phyloP scores from a whole-genome alignment of 2,113 vertebrate species.

The Trematocara unimaculatum region DNA sequence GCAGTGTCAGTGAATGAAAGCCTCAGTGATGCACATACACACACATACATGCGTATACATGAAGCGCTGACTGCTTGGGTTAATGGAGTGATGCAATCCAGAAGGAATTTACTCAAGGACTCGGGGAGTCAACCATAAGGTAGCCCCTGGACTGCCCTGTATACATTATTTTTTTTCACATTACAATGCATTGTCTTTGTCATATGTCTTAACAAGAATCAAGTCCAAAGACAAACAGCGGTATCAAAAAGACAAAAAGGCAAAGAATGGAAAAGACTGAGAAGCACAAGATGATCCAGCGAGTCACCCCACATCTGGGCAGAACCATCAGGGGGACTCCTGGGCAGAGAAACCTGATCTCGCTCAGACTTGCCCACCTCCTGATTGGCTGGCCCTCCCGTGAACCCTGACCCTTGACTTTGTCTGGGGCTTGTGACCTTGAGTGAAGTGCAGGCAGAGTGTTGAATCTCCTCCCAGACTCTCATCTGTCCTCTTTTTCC shows the following conservation, averaged over 20 bases:
- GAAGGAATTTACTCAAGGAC: constrained; percentile 67
- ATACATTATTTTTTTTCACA: background rate
- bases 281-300: background rate
- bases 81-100: constrained; percentile 66
- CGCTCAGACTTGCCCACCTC: constrained; percentile 25
- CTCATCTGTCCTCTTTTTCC: background rate
- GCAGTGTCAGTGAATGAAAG: constrained; percentile 62
- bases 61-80: constrained; percentile 24
- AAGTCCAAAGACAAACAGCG: background rate
- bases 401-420: constrained; percentile 76
- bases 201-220: background rate
- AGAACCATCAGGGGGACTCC: background rate
- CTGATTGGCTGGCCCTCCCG: constrained; percentile 62
- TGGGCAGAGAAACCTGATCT: constrained; percentile 59
- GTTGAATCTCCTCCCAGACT: constrained; percentile 37
- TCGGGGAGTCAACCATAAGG: constrained; percentile 44
- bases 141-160: constrained; percentile 44
- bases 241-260: background rate
- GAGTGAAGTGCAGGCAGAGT: constrained; percentile 58
- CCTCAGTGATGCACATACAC: constrained; percentile 36
- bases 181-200: background rate
- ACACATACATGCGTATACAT: background rate
- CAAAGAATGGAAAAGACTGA: background rate
- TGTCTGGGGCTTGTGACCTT: constrained; percentile 75
- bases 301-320: background rate